Conservation (phyloP, 2,888 invertebrate species). For the Neoscelio sp. region DNA sequence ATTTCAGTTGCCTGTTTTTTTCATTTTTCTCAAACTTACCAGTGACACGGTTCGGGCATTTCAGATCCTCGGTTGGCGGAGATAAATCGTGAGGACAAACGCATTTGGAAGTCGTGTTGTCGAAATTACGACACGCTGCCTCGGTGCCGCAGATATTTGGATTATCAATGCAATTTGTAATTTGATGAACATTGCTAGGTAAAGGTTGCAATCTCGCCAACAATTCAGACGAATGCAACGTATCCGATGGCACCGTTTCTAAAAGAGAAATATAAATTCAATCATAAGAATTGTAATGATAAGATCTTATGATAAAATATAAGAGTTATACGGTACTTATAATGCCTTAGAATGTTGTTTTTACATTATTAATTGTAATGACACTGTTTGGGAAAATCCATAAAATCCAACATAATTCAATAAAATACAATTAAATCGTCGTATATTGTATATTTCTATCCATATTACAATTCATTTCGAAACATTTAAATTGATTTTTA, state of each 20-base stretch:
- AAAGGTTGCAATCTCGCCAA: conserved; percentile 66
- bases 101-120: conserved; percentile 85
- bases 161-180: conserved; percentile 76
- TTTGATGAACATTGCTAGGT: conserved; percentile 59
- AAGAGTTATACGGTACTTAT: too few species aligned
- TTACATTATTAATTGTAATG: too few species aligned
- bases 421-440: too few species aligned
- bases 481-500: too few species aligned
- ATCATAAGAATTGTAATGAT: too few species aligned
- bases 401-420: too few species aligned
- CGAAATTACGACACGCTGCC: conserved; percentile 85
- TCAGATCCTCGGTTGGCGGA: conserved; percentile 86
- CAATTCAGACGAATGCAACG: conserved; percentile 66
- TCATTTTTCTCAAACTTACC: conserved; percentile 82
- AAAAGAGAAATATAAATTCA: conserved; percentile 46
- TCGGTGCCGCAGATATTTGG: conserved; percentile 86
- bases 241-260: conserved; percentile 69
- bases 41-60: conserved; percentile 86
- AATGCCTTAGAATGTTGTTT: too few species aligned
- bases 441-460: too few species aligned
- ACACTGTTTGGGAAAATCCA: too few species aligned
- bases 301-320: too few species aligned
- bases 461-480: too few species aligned
- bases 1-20: too few species aligned
- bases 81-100: conserved; percentile 88